Conservation (phyloP, 2,113 vertebrate species). For the Numida meleagris region DNA sequence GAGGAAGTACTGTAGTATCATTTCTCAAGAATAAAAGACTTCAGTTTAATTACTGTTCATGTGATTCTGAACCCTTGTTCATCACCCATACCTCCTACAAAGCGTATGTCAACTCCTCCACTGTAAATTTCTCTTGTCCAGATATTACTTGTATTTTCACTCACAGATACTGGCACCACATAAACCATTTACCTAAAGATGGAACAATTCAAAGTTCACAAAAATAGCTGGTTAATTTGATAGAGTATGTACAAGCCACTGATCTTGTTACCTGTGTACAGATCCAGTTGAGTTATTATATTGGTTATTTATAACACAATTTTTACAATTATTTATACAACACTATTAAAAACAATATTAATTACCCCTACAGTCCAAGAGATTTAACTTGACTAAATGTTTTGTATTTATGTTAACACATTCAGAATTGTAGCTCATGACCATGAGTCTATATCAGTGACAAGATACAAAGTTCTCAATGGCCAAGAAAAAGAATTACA, state of each 20-base stretch:
- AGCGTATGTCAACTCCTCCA: accelerated
- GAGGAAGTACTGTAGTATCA: not conserved
- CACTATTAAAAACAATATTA: not conserved
- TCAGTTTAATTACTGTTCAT: not conserved
- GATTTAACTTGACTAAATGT: not conserved
- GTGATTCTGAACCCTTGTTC: not conserved
- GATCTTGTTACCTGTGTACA: not conserved
- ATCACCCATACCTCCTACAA: slow-evolving; percentile 11
- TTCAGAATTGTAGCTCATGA: not conserved
- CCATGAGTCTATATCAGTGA: not conserved
- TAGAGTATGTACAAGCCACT: not conserved
- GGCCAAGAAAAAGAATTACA: not conserved
- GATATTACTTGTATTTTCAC: not conserved
- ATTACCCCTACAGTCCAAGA: not conserved
- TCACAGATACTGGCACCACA: not conserved
- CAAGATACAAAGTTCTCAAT: not conserved
- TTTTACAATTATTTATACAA: not conserved
- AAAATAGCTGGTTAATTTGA: not conserved
- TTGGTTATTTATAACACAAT: not conserved
- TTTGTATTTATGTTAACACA: not conserved
- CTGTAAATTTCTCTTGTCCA: not conserved
- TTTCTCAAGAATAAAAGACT: slow-evolving; percentile 26
- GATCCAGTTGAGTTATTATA: not conserved
- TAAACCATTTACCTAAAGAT: not conserved
- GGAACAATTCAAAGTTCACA: not conserved